These are phyloP conservation scores for Plemyria rubiginata DNA, from an alignment of 2,888 invertebrate species.

Conservation along the genomic window DNA sequence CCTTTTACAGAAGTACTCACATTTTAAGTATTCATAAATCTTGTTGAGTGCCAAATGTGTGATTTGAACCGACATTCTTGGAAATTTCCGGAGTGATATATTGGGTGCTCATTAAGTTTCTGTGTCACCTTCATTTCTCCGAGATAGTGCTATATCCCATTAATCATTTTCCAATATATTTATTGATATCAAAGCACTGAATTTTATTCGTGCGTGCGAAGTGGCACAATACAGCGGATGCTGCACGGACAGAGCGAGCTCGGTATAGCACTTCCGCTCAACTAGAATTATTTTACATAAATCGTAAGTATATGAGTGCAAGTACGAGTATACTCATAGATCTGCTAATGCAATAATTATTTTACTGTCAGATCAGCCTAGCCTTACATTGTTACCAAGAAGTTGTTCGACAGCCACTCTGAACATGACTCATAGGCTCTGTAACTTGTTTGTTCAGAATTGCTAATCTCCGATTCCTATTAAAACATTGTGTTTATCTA, in stretches of 20 bases:
- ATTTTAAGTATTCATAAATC: slow-evolving; percentile 46
- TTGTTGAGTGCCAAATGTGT: slow-evolving; percentile 42
- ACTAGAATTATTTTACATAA: slow-evolving; percentile 46
- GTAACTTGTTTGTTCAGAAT: slow-evolving; percentile 31
- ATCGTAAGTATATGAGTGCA: slow-evolving; percentile 35
- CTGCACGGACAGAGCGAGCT: slow-evolving; percentile 58
- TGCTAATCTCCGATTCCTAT: slow-evolving; percentile 18
- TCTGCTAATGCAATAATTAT: slow-evolving; percentile 29
- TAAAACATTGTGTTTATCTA: slow-evolving; percentile 10
- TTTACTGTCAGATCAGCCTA: slow-evolving; percentile 25
- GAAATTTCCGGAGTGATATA: slow-evolving; percentile 34
- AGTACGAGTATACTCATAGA: slow-evolving; percentile 22
- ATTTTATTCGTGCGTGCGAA: slow-evolving; percentile 45
- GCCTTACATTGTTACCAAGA: slow-evolving; percentile 26
- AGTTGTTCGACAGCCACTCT: slow-evolving; percentile 23
- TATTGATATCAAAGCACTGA: slow-evolving; percentile 15
- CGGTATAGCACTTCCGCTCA: slow-evolving; percentile 69
- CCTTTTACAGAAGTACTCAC: slow-evolving; percentile 28
- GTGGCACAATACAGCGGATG: slow-evolving; percentile 71
- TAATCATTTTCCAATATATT: slow-evolving; percentile 17
- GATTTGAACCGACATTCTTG: slow-evolving; percentile 35
- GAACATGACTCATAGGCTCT: slow-evolving; percentile 33
- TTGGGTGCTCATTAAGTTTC: slow-evolving; percentile 37
- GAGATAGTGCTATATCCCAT: slow-evolving; percentile 21
- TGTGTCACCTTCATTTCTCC: slow-evolving; percentile 28